Conservation (phyloP, 2,113 vertebrate species). For the Nematolebias whitei region DNA sequence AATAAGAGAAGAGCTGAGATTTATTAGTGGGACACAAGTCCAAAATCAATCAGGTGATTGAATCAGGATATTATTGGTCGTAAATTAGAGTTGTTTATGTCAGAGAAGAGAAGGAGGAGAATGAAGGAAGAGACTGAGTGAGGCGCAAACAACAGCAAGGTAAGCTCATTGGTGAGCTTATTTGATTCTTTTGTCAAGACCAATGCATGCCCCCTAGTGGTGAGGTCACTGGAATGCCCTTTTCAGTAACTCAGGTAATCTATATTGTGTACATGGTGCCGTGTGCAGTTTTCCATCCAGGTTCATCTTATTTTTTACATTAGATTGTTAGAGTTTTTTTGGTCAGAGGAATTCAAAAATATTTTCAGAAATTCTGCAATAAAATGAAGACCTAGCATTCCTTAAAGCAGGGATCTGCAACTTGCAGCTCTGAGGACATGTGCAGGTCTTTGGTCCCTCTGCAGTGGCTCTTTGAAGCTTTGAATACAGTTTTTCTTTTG, state of each 20-base stretch:
- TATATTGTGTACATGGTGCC: conserved; percentile 20
- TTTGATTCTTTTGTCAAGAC: conserved; percentile 69
- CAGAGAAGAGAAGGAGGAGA: conserved; percentile 55
- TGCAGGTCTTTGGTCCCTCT: no score
- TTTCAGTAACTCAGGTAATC: conserved; percentile 25
- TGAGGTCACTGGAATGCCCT: conserved; percentile 55
- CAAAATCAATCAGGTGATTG: conserved; percentile 99
- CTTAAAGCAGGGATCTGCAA: no score
- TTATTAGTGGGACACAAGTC: conserved; percentile 92
- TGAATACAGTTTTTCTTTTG: no score
- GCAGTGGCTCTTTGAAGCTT: no score
- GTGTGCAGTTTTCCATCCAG: conserved; percentile 33
- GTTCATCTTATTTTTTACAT: conserved; percentile 42
- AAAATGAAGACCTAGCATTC: not conserved
- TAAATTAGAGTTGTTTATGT: conserved; percentile 81
- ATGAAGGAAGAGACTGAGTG: conserved; percentile 59
- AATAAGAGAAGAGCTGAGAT: conserved; percentile 95
- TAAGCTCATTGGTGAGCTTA: conserved; percentile 64
- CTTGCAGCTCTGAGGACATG: no score
- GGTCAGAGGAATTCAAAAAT: not conserved
- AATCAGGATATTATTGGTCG: conserved; percentile 87
- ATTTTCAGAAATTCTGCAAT: not conserved
- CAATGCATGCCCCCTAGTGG: conserved; percentile 48
- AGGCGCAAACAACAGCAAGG: conserved; percentile 56
- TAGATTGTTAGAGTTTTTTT: conserved; percentile 17